Evolutionary conservation across 2,797 vertebrate species (phyloP).

Genomic region (Parauchenoglanis ngamensis): DNA sequence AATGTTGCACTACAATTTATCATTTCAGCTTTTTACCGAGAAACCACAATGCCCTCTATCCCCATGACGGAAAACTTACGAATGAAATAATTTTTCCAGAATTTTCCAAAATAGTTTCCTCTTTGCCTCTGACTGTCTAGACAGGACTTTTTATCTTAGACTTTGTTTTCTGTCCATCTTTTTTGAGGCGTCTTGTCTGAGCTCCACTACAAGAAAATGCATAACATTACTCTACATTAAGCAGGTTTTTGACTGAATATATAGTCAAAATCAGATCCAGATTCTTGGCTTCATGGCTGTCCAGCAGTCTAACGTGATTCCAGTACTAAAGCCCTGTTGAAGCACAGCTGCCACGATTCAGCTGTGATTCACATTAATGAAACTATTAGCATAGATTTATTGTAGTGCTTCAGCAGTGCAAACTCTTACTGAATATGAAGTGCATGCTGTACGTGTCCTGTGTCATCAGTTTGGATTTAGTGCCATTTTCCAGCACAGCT

Average conservation of each 20-base stretch:
- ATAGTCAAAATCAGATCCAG: not conserved
- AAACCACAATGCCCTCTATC: not conserved
- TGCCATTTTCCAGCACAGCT: slow-evolving; percentile 15
- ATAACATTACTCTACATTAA: not conserved
- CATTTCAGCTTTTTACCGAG: not conserved
- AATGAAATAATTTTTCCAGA: not conserved
- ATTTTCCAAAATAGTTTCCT: not conserved
- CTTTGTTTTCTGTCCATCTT: not conserved
- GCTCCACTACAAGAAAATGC: not conserved
- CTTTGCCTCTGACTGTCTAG: not conserved
- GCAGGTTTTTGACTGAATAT: not conserved
- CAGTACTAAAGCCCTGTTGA: not conserved
- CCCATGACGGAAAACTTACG: not conserved
- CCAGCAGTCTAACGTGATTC: not conserved
- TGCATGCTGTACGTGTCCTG: slow-evolving; percentile 16
- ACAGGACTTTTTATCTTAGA: not conserved
- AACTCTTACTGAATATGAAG: slow-evolving; percentile 1
- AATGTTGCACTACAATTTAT: not conserved
- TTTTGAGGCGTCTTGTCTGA: not conserved
- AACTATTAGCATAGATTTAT: slow-evolving; percentile 22
- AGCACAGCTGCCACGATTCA: slow-evolving; percentile 9
- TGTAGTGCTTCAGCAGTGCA: slow-evolving; percentile 17
- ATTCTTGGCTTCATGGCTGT: not conserved
- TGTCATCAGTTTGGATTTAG: slow-evolving; percentile 33
- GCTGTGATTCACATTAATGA: not conserved